Percentiles rank a stretch among this genome's conserved stretches.
These are phyloP conservation scores for Cybosia mesomella DNA, from an alignment of 2,888 invertebrate species.

Conservation along the genomic window DNA sequence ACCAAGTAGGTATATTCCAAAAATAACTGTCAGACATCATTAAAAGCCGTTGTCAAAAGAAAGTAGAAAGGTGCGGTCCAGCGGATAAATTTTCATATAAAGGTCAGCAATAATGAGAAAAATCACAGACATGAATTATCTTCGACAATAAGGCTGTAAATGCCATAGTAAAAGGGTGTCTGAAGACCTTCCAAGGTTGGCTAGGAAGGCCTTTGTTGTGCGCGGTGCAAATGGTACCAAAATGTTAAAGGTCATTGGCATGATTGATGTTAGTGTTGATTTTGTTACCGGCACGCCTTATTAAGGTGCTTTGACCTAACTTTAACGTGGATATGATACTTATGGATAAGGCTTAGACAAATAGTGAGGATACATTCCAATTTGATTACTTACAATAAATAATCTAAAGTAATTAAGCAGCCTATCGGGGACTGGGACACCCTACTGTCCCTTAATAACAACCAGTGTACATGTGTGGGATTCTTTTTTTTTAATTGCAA, in stretches of 20 bases:
- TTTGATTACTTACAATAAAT: too few species aligned
- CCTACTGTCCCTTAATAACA: too few species aligned
- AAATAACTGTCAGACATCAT: conserved; percentile 41
- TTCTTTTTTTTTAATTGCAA: too few species aligned
- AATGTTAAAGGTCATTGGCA: conserved; percentile 70
- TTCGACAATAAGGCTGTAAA: conserved; percentile 45
- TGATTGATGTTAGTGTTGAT: conserved; percentile 64
- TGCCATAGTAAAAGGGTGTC: conserved; percentile 40
- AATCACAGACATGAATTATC: conserved; percentile 42
- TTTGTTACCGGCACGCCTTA: conserved; percentile 52
- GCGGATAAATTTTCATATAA: conserved; percentile 64
- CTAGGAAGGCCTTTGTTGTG: conserved; percentile 58
- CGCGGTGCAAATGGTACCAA: conserved; percentile 61
- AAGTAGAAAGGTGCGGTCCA: conserved; percentile 66
- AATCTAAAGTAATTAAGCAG: too few species aligned
- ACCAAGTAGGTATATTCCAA: conserved; percentile 22
- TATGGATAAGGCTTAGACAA: conserved; percentile 30
- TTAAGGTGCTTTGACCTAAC: conserved; percentile 54
- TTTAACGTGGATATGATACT: conserved; percentile 27
- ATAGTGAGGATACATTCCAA: too few species aligned
- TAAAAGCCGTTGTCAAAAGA: conserved; percentile 57
- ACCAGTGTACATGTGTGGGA: too few species aligned
- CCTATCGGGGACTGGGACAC: too few species aligned
- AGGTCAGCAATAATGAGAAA: conserved; percentile 62
- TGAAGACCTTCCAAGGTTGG: conserved; percentile 48